Evolutionary conservation across 2,113 vertebrate species (phyloP).

Genomic region (Misgurnus anguillicaudatus): DNA sequence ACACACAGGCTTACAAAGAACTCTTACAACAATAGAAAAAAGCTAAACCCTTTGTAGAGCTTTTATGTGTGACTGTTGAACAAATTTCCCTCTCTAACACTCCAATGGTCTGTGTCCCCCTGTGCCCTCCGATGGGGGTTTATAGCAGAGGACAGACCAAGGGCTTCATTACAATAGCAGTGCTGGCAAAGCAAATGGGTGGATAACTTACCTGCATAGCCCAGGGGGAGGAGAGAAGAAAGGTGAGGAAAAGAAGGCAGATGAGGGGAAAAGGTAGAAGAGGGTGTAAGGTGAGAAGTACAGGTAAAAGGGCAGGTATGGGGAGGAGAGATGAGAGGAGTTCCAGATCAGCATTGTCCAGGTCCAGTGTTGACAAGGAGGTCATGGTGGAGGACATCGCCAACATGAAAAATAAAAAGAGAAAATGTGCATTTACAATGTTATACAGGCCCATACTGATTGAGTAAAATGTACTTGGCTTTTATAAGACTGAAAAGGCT

Average conservation of each 20-base stretch:
- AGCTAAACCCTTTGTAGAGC: background rate
- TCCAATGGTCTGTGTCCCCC: background rate
- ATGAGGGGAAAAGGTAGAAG: too few relatives aligned
- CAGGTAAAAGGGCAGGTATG: too few relatives aligned
- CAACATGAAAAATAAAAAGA: constrained; percentile 7
- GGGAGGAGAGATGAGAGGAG: background rate
- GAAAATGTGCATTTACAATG: constrained; percentile 21
- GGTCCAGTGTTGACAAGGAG: constrained; percentile 5
- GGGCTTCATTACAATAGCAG: constrained; percentile 27
- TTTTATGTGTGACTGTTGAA: constrained; percentile 11
- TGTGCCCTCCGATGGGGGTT: constrained; percentile 5
- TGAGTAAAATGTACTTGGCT: background rate
- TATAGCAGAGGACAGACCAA: constrained; percentile 21
- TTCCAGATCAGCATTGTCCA: constrained; percentile 17
- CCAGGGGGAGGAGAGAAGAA: background rate
- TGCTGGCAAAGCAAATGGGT: constrained; percentile 10
- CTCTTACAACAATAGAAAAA: background rate
- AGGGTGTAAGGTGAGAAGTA: too few relatives aligned
- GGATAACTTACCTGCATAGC: constrained; percentile 25
- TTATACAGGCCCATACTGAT: background rate
- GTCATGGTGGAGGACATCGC: constrained; percentile 9
- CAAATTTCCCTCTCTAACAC: background rate
- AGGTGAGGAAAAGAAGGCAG: too few relatives aligned
- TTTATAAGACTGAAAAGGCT: background rate
- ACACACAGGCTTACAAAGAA: background rate